Conservation (phyloP, 2,797 vertebrate genomes). For the Paguma larvata region DNA sequence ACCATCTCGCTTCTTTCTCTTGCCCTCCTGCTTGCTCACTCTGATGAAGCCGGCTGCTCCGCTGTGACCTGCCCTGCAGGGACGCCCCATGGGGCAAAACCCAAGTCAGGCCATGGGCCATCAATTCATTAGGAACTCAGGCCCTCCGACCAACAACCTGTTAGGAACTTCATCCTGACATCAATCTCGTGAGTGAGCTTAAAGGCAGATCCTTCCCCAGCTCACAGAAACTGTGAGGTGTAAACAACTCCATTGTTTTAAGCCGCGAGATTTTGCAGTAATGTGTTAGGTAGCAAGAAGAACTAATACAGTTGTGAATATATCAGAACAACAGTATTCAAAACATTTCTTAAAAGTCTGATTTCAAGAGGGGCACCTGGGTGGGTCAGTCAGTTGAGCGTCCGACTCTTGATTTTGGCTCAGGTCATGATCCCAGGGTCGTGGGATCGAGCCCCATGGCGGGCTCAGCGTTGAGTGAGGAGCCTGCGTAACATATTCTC, state of each 20-base stretch:
- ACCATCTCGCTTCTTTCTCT: not conserved
- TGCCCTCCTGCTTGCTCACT: not conserved
- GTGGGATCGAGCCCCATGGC: no score
- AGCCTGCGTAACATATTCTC: no score
- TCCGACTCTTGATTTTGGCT: no score
- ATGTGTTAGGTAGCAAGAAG: not conserved
- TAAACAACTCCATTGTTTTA: not conserved
- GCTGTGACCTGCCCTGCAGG: not conserved
- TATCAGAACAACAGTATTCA: no score
- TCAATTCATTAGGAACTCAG: not conserved
- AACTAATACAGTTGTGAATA: not conserved
- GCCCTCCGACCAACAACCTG: not conserved
- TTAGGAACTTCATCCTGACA: not conserved
- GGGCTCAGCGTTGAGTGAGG: no score
- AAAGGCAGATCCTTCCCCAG: not conserved
- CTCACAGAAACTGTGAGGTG: not conserved
- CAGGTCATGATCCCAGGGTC: no score
- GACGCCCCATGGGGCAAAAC: not conserved
- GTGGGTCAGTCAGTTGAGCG: no score
- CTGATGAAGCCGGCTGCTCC: not conserved
- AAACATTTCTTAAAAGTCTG: slow-evolving; percentile 45
- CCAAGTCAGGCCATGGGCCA: not conserved
- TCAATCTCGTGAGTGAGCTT: not conserved
- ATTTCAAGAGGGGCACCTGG: not conserved
- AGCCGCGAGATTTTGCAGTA: not conserved